Percentiles rank a stretch among this genome's conserved stretches.
These are phyloP conservation scores for Sebastolobus alascanus DNA, from an alignment of 2,797 vertebrate species.

Conservation along the genomic window DNA sequence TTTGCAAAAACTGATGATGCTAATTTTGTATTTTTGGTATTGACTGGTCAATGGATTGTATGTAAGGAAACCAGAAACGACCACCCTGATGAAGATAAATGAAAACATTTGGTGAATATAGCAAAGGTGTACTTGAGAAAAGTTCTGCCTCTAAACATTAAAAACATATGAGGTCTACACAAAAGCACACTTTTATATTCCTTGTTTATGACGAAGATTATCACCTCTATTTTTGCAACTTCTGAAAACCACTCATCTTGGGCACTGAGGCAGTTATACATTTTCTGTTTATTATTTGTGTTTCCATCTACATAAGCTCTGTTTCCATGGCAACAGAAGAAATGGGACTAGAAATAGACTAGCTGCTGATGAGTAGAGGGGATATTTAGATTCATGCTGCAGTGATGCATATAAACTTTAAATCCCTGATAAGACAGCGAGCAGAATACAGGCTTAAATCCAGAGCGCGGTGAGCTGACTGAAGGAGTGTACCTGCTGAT, in stretches of 20 bases:
- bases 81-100: no score
- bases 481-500: constrained; percentile 87
- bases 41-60: neutral
- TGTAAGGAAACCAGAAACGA: neutral
- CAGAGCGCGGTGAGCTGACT: neutral
- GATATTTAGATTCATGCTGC: constrained; percentile 47
- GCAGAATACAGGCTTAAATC: constrained; percentile 3
- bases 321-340: constrained; percentile 67
- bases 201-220: neutral
- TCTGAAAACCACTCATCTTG: constrained; percentile 24
- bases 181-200: neutral
- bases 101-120: neutral
- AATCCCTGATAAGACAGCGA: constrained; percentile 33
- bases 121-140: neutral
- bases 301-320: constrained; percentile 46
- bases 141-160: neutral
- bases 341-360: constrained; percentile 24
- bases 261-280: constrained; percentile 24
- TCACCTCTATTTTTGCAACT: neutral
- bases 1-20: neutral
- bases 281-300: constrained; percentile 44
- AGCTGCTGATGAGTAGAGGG: constrained; percentile 35
- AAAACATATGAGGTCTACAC: neutral
- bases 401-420: constrained; percentile 39
- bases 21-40: neutral